These are phyloP conservation scores for Trachelus stipa DNA, from an alignment of 2,888 invertebrate species.

Conservation along the genomic window DNA sequence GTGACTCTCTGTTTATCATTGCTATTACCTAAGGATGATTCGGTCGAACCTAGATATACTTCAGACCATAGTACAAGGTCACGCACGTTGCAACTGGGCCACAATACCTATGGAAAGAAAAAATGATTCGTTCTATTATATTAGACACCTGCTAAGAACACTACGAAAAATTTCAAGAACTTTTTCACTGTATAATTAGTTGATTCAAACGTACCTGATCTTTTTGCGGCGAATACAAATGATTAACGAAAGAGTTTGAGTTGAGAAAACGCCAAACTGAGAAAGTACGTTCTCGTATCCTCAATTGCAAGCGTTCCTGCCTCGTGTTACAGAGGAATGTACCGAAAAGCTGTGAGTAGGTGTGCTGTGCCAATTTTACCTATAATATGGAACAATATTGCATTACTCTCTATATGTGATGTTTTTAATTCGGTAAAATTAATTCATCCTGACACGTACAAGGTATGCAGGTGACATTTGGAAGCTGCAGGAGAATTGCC, in stretches of 20 bases:
- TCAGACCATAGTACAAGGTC: constrained; percentile 87
- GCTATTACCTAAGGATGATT: constrained; percentile 59
- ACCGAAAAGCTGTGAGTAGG: constrained; percentile 96
- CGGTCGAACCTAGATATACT: constrained; percentile 78
- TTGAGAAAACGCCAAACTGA: constrained; percentile 91
- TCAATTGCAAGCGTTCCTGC: constrained; percentile 76
- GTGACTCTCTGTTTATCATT: constrained; percentile 63
- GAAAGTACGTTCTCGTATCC: constrained; percentile 77
- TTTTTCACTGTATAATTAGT: not conserved
- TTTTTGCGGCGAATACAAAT: constrained; percentile 76
- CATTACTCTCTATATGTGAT: not conserved
- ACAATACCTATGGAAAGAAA: constrained; percentile 75
- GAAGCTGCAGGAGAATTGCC: constrained; percentile 92
- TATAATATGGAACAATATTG: constrained; percentile 62
- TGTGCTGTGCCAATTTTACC: constrained; percentile 95
- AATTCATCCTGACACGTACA: constrained; percentile 70
- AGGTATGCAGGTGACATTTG: constrained; percentile 94
- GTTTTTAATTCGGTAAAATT: not conserved
- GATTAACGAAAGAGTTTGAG: constrained; percentile 85
- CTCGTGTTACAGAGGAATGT: constrained; percentile 94
- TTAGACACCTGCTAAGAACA: not conserved
- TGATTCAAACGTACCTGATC: constrained; percentile 66
- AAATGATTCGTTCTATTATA: not conserved
- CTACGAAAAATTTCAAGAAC: not conserved
- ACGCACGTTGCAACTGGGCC: constrained; percentile 87